Conservation (phyloP, 2,113 vertebrate species). For the Eonycteris spelaea region DNA sequence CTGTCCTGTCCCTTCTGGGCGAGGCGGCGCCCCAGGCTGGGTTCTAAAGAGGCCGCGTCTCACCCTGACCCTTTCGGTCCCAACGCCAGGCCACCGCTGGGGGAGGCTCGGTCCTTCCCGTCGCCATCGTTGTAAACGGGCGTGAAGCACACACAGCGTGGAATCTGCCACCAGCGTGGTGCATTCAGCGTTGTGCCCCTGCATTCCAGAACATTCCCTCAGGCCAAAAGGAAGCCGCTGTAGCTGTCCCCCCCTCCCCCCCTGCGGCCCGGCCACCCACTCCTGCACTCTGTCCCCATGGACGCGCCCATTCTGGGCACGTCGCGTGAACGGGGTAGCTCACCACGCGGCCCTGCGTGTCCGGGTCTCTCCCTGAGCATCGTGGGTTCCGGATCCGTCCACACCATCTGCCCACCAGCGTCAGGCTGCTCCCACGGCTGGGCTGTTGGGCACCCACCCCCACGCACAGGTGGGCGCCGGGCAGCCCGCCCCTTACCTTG, state of each 20-base stretch:
- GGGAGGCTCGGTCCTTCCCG: not conserved
- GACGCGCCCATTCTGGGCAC: fast-evolving
- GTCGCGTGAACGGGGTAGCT: fast-evolving
- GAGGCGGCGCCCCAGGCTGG: no score
- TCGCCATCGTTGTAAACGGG: not conserved
- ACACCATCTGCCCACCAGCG: no score
- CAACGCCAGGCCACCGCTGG: not conserved
- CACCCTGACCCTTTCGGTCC: not conserved
- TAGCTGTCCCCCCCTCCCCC: no score
- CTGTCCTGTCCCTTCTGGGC: not conserved
- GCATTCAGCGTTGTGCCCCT: fast-evolving
- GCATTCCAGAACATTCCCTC: not conserved
- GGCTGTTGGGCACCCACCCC: fast-evolving
- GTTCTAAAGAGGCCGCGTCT: not conserved
- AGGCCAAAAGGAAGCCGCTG: not conserved
- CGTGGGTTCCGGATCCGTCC: fast-evolving
- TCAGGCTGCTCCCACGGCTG: fast-evolving
- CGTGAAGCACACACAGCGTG: not conserved
- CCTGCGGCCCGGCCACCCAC: fast-evolving
- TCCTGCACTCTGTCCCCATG: not conserved
- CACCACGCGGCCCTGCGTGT: not conserved
- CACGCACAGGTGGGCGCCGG: fast-evolving
- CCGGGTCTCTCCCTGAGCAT: not conserved
- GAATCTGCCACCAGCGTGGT: not conserved
- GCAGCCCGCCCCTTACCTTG: not conserved